phyloP scores from a whole-genome alignment of 2,113 vertebrate species.

The Lycaon pictus region DNA sequence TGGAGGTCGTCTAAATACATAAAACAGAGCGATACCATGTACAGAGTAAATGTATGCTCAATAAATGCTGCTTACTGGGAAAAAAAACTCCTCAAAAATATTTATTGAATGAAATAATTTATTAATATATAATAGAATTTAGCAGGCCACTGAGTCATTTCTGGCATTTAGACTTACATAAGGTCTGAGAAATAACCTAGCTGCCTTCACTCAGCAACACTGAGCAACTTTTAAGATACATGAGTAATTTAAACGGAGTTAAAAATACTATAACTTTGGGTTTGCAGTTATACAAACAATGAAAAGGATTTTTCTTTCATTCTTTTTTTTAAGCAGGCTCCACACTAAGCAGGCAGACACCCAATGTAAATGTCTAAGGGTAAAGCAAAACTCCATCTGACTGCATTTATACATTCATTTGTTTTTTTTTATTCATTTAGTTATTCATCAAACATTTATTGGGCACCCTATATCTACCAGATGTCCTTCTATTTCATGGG shows the following conservation, averaged over 20 bases:
- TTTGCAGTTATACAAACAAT: slow-evolving; percentile 68
- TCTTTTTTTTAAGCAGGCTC: background rate
- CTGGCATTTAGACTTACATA: background rate
- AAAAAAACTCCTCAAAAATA: background rate
- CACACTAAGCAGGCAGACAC: too few species aligned
- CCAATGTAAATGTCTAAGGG: too few species aligned
- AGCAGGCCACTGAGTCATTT: background rate
- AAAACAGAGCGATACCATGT: background rate
- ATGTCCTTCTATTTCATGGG: too few species aligned
- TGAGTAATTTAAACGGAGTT: background rate
- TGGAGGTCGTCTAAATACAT: background rate
- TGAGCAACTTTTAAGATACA: background rate
- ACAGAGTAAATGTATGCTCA: background rate
- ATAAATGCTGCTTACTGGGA: background rate
- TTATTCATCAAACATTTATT: too few species aligned
- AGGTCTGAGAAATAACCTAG: background rate
- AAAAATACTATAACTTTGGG: slow-evolving; percentile 49
- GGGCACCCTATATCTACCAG: too few species aligned
- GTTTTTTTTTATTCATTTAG: too few species aligned
- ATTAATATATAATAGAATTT: background rate
- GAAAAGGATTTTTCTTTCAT: slow-evolving; percentile 68
- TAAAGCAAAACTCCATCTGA: too few species aligned
- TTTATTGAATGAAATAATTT: background rate
- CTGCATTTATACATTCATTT: too few species aligned
- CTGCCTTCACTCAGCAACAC: background rate